Evolutionary conservation across 2,888 invertebrate species (phyloP).

Genomic region (Hemistola chrysoprasaria): DNA sequence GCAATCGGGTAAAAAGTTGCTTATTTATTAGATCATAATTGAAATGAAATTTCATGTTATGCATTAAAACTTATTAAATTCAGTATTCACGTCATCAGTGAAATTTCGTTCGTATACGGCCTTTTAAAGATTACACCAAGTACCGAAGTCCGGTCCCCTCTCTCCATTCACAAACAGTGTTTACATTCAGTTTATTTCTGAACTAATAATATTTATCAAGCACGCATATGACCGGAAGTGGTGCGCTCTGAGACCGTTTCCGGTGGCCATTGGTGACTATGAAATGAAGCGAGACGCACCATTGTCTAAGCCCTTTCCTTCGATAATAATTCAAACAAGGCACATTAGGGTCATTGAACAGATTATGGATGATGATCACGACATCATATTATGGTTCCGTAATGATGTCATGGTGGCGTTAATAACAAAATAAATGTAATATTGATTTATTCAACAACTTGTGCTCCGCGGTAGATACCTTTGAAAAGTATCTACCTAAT

Average conservation of each 20-base stretch:
- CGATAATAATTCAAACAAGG: constrained; percentile 36
- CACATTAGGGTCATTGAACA: constrained; percentile 58
- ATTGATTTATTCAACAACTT: constrained; percentile 4
- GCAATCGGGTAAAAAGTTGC: too few relatives aligned
- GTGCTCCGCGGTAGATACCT: too few relatives aligned
- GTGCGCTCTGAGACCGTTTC: constrained; percentile 59
- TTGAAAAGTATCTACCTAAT: too few relatives aligned
- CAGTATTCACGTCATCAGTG: too few relatives aligned
- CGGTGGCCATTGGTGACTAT: constrained; percentile 61
- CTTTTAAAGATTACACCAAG: too few relatives aligned
- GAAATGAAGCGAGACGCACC: constrained; percentile 66
- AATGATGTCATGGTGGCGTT: constrained; percentile 16
- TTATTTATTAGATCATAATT: too few relatives aligned
- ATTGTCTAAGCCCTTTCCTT: constrained; percentile 63
- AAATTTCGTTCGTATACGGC: too few relatives aligned
- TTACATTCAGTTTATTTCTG: constrained; percentile 50
- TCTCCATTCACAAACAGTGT: constrained; percentile 26
- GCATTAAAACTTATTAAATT: too few relatives aligned
- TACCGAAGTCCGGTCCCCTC: not conserved
- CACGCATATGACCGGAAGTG: constrained; percentile 71
- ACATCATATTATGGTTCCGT: constrained; percentile 22
- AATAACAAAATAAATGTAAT: constrained; percentile 5
- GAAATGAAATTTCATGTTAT: too few relatives aligned
- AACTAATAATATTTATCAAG: constrained; percentile 52
- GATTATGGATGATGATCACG: constrained; percentile 32